Base-by-base conservation (phyloP, 2,888 invertebrate genomes). In the Timandra comae region DNA sequence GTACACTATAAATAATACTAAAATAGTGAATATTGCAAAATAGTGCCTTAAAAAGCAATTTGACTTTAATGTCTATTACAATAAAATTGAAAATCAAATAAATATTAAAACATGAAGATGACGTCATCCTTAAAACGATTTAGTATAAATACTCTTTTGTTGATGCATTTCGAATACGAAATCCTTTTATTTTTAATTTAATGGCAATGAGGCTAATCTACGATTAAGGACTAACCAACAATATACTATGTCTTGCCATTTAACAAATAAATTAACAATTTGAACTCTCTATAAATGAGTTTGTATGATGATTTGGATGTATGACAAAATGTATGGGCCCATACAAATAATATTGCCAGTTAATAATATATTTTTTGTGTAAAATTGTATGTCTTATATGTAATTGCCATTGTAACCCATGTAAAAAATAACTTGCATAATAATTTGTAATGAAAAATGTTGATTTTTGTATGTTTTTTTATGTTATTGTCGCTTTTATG, bases 381-480 rank as follows among this genome's bases (percentile, higher is more conserved):
- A n/a, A n/a, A n/a, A n/a, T n/a, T n/a, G n/a, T n/a, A n/a, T n/a
- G n/a, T n/a, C n/a, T n/a, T n/a, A n/a, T n/a, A n/a, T n/a, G n/a
- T n/a, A n/a, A n/a, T n/a, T n/a, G n/a, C n/a, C n/a, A n/a, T n/a
- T n/a, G n/a, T n/a, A n/a, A n/a, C n/a, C 16, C 16, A 16, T 16
- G 16, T 1, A 1, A 22, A n/a, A 22, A 22, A 22, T 7, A 22
- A 33, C 29, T 41, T 52, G 63, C 63, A 65, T 68, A 67, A 66
- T 24, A 24, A 24, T 8, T 23, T 23, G 9, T 5, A 9, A 20
- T 20, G 2, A n/a, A n/a, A n/a, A n/a, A 22, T 7, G 7, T 8
- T 11, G 3, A 9, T 7, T 11, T 8, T 24, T 11, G 11, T 11
- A 3, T 8, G 24, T 24, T 43, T 47, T 31, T 41, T 49, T 48